A percentile compares a stretch with the other conserved stretches of the same genome.
Conservation (phyloP, 1,140 invertebrate genomes). For the Habropoda laboriosa region DNA sequence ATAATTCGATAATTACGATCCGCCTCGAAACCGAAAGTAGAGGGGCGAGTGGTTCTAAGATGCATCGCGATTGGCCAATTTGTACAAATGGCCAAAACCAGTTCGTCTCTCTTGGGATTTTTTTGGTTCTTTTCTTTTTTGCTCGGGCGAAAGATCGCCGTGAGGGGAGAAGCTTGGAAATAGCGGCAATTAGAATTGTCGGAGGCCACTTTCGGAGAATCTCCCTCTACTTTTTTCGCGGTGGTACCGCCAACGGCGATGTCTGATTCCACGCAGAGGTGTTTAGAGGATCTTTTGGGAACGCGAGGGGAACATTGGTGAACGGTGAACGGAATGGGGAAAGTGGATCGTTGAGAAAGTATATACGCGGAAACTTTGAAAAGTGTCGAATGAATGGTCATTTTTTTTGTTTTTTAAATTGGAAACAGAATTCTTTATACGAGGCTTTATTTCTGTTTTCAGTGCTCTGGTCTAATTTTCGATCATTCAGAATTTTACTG, state of each 20-base stretch:
- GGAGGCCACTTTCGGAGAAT: constrained; percentile 60
- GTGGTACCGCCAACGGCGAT: constrained; percentile 52
- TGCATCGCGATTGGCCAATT: constrained; percentile 65
- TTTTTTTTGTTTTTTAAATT: too few relatives aligned
- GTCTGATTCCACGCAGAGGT: constrained; percentile 25
- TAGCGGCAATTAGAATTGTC: constrained; percentile 73
- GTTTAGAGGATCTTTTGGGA: constrained; percentile 23
- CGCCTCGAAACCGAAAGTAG: constrained; percentile 1
- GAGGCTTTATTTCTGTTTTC: too few relatives aligned
- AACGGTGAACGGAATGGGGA: too few relatives aligned
- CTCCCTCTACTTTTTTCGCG: constrained; percentile 49
- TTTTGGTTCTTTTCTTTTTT: constrained; percentile 40
- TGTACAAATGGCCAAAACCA: constrained; percentile 58
- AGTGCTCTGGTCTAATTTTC: too few relatives aligned
- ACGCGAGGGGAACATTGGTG: neutral
- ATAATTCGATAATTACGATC: constrained; percentile 65
- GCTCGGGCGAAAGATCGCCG: constrained; percentile 41
- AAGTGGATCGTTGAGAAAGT: neutral
- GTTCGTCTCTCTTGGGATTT: too few relatives aligned
- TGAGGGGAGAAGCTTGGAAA: constrained; percentile 53
- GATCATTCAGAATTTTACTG: too few relatives aligned
- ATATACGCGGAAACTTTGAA: too few relatives aligned
- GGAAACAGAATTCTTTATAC: too few relatives aligned
- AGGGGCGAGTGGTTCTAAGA: too few relatives aligned
- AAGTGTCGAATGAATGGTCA: too few relatives aligned